phyloP scores from a whole-genome alignment of 2,797 vertebrate genomes.

The Cryptoprocta ferox region DNA sequence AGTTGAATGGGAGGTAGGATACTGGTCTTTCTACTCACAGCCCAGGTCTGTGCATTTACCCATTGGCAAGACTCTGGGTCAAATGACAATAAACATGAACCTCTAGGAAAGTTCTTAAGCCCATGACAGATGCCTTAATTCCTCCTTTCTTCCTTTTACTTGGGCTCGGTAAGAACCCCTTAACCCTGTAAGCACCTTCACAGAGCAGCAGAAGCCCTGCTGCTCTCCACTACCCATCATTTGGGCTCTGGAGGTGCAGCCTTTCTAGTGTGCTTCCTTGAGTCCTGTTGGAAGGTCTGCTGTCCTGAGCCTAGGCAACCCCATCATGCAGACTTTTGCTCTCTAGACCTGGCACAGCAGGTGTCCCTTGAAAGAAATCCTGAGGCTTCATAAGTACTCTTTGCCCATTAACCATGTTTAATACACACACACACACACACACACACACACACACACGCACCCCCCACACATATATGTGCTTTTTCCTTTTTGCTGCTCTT shows the following conservation, averaged over 20 bases:
- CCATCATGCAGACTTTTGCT: not conserved
- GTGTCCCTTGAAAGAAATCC: not conserved
- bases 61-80: not conserved
- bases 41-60: not conserved
- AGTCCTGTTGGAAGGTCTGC: not conserved
- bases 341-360: not conserved
- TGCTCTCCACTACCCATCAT: not conserved
- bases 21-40: slow-evolving; percentile 18
- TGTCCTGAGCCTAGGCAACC: not conserved
- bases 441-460: too few species aligned
- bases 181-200: not conserved
- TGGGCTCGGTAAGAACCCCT: not conserved
- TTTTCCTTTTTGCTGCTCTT: not conserved
- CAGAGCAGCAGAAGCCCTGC: not conserved
- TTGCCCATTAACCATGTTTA: not conserved
- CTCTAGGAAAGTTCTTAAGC: not conserved
- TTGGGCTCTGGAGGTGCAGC: not conserved
- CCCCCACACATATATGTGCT: rapidly evolving
- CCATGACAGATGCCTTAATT: not conserved
- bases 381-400: not conserved
- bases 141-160: not conserved
- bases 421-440: too few species aligned
- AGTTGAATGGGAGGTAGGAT: not conserved
- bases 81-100: slow-evolving; percentile 57
- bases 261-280: not conserved